Evolutionary conservation across 1,140 invertebrate species (phyloP), one percentile per base, ranked within the genome.

Genomic region (Manduca sexta): DNA sequence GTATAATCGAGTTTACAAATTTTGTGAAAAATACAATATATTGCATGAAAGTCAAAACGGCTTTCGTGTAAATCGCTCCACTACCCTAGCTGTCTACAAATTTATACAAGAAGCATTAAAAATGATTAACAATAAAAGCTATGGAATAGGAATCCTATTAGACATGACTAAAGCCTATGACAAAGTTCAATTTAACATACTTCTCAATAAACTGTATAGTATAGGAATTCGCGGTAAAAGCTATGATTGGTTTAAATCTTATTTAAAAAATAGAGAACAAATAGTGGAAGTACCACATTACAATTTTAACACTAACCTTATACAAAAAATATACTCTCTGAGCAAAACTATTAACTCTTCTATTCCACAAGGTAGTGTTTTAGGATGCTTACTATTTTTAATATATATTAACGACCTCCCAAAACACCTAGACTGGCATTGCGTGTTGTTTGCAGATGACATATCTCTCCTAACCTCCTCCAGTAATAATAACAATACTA

Each of bases 1-100:
- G 43, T 29, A 10, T 26, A 35, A 40, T 29, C 43, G 44, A 1
- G 12, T 52, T 6, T 41, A 42, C 33, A 14, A n/a, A 1, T 52
- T 46, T 35, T 49, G 47, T 15, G 39, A 49, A 29, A 49, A 48
- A 48, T 45, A 45, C 30, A 38, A 51, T 16, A 51, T 51, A 29
- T 38, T 48, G 14, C 10, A 44, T 21, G 12, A 49, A 8, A 14
- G 17, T 11, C 45, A 54, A 45, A 48, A 54, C 13, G 49, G 43
- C 5, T 52, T 52, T 13, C 34, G 42, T 12, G 16, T 30, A 18
- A 51, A 45, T 5, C 38, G 45, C 5, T 47, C 51, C 12, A 53
- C 44, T 34, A 46, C 18, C n/a, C 31, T 16, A 8, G 16, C 13
- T 14, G 13, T 38, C 3, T 16, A 15, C 15, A 38, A 17, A 18